Percentiles rank a stretch among this genome's conserved stretches.
phyloP scores from a whole-genome alignment of 2,888 invertebrate species.

The Limnephilus rhombicus region DNA sequence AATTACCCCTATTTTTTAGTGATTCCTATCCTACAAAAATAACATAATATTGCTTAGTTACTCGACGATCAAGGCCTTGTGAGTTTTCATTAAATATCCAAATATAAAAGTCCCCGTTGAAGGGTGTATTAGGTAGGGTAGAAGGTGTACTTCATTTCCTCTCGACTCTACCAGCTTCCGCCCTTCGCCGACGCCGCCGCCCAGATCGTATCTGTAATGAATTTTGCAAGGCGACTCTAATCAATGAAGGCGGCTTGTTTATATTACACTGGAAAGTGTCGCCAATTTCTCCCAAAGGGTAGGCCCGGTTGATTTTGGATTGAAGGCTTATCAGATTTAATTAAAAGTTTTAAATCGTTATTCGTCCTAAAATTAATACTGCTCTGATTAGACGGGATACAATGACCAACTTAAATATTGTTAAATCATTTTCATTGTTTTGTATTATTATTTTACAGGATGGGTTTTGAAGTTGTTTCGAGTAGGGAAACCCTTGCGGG shows the following conservation, averaged over 20 bases:
- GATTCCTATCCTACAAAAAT: background rate
- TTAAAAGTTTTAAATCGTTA: constrained; percentile 42
- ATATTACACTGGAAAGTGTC: constrained; percentile 25
- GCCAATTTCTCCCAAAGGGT: constrained; percentile 25
- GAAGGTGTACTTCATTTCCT: constrained; percentile 50
- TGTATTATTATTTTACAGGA: background rate
- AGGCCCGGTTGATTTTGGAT: constrained; percentile 42
- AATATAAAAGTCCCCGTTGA: constrained; percentile 14
- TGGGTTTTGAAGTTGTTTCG: background rate
- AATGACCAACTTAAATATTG: background rate
- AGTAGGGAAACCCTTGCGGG: background rate
- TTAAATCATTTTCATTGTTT: background rate
- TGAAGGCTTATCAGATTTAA: constrained; percentile 45
- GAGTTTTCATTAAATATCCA: background rate
- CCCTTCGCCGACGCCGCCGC: constrained; percentile 19
- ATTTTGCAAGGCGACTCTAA: constrained; percentile 41
- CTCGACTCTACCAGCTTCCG: background rate
- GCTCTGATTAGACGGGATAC: background rate
- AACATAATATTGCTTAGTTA: background rate
- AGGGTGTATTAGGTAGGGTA: constrained; percentile 50
- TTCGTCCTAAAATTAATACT: constrained; percentile 20
- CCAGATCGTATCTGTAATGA: constrained; percentile 41
- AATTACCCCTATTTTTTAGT: background rate
- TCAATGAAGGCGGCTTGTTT: constrained; percentile 38
- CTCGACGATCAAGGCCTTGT: background rate